Evolutionary conservation across 2,113 vertebrate genomes (phyloP), one percentile per base, ranked within the genome.

Genomic region (Sclerurus mexicanus): DNA sequence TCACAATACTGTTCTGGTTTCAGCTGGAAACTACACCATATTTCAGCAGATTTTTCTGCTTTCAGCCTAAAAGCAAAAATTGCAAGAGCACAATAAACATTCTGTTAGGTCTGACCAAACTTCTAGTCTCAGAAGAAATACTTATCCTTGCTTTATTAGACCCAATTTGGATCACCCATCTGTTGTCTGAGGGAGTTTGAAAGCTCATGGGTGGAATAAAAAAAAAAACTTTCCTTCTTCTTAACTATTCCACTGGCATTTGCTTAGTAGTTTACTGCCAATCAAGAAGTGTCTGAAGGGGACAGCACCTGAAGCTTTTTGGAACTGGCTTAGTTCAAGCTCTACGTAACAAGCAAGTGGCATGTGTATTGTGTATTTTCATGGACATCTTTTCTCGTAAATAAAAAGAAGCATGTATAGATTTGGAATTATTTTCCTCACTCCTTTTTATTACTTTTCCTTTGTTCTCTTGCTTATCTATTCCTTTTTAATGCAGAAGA

Each of bases 171-270:
- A 96, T 97, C 93, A 97, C 95, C 95, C 95, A 97, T 97, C 97
- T 97, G 95, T 87, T 95, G 93, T 97, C 79, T 97, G 95, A 97
- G 93, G 93, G 94, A 96, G 96, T 97, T 87, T 90, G 93, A 97
- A 96, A 91, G 91, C 96, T 96, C 95, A 93, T 92, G 93, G 83
- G 96, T 95, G 81, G 95, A 95, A 95, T 78, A 68, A 88, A 94
- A 93, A 96, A 94, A 44, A n/a, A 35, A 56, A 17, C 21, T 75
- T 89, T 85, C 89, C 74, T 67, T 94, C 82, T 89, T 89, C 87
- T 89, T 97, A 96, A 96, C 92, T 96, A 69, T 86, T 97, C 94
- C 93, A 63, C 64, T 84, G 90, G 92, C 95, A 96, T 95, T 96
- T 95, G 89, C 91, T 81, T 64, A 89, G 33, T 9, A 85, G 68